Evolutionary conservation across 64 coral and sea anemone species (phyloP).

Genomic region (Pocillopora verrucosa): DNA sequence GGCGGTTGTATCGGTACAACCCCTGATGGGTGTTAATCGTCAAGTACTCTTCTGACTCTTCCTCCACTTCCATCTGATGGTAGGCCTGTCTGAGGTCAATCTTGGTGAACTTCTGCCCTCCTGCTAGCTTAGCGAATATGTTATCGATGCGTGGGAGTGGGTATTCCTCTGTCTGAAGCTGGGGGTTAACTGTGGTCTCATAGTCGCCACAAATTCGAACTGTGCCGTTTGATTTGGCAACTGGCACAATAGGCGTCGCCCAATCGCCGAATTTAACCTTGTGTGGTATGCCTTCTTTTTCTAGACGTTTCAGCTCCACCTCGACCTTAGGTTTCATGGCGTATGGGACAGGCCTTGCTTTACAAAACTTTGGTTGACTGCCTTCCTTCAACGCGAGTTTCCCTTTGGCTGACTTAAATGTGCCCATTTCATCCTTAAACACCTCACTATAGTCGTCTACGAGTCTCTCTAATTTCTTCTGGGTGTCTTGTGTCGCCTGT

Average conservation of each 20-base stretch:
- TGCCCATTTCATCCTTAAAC: conserved; percentile 6
- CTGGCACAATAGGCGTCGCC: background rate
- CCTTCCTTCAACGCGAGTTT: background rate
- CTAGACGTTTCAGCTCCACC: conserved; percentile 11
- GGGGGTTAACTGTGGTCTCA: background rate
- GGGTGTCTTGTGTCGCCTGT: background rate
- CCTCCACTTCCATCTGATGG: conserved; percentile 17
- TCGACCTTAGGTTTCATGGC: background rate
- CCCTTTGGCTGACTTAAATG: background rate
- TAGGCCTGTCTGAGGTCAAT: conserved; percentile 12
- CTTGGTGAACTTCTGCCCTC: conserved; percentile 9
- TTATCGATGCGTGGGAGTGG: conserved; percentile 7
- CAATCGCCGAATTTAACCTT: conserved; percentile 9
- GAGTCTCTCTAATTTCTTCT: background rate
- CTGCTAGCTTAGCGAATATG: conserved; percentile 10
- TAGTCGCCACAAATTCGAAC: background rate
- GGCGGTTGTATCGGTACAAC: background rate
- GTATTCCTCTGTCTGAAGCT: background rate
- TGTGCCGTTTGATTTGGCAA: background rate
- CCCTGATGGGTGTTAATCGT: background rate
- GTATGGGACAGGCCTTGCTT: background rate
- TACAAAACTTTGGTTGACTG: background rate
- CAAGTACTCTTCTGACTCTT: background rate
- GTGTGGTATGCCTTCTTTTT: background rate
- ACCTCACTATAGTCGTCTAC: background rate